Conservation (phyloP, 2,113 vertebrate species). For the crab-eating macaque (Macaca fascicularis) region T2T-MFA8v1.1 NC_088379.1:187276001-187276500, state of each 20-base stretch:
- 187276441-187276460: not conserved
- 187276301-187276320: not conserved
- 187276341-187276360: not conserved
- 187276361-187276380: not conserved
- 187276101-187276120: not conserved
- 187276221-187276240: not conserved
- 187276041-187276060: not conserved
- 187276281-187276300: not conserved
- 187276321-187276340: not conserved
- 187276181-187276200: not conserved
- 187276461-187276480: not conserved
- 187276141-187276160: not conserved
- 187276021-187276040: not conserved
- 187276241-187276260: not conserved
- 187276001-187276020: not conserved
- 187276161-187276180: not conserved
- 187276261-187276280: conserved; percentile 42
- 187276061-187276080: not conserved
- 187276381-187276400: not conserved
- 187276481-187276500: not conserved
- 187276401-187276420: not conserved
- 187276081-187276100: not conserved
- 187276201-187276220: not conserved
- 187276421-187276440: not conserved
- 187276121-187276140: conserved; percentile 33